phyloP scores from a whole-genome alignment of 1,140 invertebrate species.

The Camponotus vicinus region DNA sequence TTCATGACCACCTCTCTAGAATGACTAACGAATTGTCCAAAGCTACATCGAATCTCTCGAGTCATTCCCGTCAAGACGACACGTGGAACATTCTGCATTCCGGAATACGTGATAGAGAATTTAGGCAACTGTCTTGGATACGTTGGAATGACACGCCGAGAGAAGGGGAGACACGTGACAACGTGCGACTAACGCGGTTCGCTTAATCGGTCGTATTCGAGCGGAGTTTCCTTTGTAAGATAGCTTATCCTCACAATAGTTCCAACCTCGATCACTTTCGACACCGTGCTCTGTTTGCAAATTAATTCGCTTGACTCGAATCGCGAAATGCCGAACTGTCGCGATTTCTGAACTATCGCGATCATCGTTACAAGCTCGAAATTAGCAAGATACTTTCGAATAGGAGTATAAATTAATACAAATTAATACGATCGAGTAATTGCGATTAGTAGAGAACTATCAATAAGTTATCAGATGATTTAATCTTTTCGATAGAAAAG shows the following conservation, averaged over 20 bases:
- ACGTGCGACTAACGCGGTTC: conserved; percentile 53
- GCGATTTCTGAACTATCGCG: not conserved
- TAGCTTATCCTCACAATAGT: conserved; percentile 47
- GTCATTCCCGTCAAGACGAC: conserved; percentile 39
- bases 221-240: conserved; percentile 56
- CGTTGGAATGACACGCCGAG: conserved; percentile 41
- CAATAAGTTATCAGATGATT: not conserved
- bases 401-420: conserved; percentile 1
- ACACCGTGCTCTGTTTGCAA: conserved; percentile 55
- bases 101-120: conserved; percentile 66
- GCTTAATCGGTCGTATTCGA: conserved; percentile 45
- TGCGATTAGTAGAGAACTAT: not conserved
- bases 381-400: not conserved
- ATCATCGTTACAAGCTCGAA: not conserved
- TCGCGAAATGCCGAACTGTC: conserved; percentile 39
- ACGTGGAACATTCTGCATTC: conserved; percentile 74
- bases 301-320: conserved; percentile 51
- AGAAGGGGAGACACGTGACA: conserved; percentile 45
- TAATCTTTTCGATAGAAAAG: not conserved
- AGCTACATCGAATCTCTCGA: conserved; percentile 53
- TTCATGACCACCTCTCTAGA: not conserved
- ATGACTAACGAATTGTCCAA: conserved; percentile 61
- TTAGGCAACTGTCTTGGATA: conserved; percentile 43
- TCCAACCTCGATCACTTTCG: conserved; percentile 51
- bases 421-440: not conserved